Evolutionary conservation across 2,797 vertebrate species (phyloP).

Genomic region (Eurystomus glaucurus): DNA sequence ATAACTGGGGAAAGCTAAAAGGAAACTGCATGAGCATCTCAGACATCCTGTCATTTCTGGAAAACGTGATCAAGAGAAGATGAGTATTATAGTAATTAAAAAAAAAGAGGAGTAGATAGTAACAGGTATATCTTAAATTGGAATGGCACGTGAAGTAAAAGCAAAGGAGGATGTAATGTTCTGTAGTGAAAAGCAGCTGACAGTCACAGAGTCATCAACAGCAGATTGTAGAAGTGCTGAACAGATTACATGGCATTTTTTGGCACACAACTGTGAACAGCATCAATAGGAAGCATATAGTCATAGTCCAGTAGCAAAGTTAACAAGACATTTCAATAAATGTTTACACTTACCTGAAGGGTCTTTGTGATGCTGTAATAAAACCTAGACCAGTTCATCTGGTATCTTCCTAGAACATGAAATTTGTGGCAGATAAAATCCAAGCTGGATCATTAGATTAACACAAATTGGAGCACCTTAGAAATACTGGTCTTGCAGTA

Average conservation of each 20-base stretch:
- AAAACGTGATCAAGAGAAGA: conserved; percentile 36
- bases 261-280: not conserved
- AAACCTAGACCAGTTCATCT: not conserved
- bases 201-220: not conserved
- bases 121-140: conserved; percentile 4
- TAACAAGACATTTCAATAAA: not conserved
- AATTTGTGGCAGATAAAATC: not conserved
- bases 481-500: not conserved
- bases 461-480: not conserved
- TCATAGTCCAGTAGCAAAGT: not conserved
- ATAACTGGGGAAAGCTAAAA: conserved; percentile 41
- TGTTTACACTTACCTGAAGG: not conserved
- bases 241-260: not conserved
- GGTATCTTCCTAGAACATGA: not conserved
- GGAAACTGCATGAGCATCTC: conserved; percentile 6
- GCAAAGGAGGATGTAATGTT: not conserved
- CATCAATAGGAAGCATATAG: not conserved
- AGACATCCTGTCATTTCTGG: conserved; percentile 58
- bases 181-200: not conserved
- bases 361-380: not conserved
- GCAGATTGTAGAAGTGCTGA: not conserved
- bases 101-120: not conserved
- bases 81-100: not conserved
- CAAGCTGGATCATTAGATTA: not conserved
- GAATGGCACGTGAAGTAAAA: not conserved